Conservation (phyloP, 2,888 invertebrate genomes). For the Agrotis segetum region DNA sequence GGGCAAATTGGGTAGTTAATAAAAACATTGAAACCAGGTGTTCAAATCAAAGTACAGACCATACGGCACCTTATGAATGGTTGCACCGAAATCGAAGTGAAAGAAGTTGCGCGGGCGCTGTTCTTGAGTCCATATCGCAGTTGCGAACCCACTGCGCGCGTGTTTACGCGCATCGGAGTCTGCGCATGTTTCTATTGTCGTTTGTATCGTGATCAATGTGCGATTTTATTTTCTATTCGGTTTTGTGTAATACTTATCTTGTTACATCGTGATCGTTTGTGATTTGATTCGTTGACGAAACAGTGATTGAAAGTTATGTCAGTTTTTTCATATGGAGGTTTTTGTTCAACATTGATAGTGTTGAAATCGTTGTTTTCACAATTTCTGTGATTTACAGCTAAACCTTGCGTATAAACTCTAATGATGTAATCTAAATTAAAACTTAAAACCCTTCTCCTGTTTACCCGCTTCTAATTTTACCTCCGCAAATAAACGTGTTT, state of each 20-base stretch:
- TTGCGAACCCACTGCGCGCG: slow-evolving; percentile 81
- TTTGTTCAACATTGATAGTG: slow-evolving; percentile 9
- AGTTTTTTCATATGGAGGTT: slow-evolving; percentile 18
- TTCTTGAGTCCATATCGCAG: slow-evolving; percentile 69
- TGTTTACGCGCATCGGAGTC: slow-evolving; percentile 79
- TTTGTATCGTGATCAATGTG: slow-evolving; percentile 61
- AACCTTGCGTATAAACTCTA: slow-evolving; percentile 34
- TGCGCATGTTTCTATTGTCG: slow-evolving; percentile 58
- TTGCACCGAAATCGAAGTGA: slow-evolving; percentile 79
- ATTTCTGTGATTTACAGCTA: slow-evolving; percentile 15
- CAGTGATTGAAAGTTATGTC: slow-evolving; percentile 44
- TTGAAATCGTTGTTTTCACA: neutral
- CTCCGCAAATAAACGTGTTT: slow-evolving; percentile 8
- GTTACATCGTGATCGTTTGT: slow-evolving; percentile 38
- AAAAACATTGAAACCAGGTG: slow-evolving; percentile 36
- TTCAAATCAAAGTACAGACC: slow-evolving; percentile 33
- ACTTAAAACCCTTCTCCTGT: neutral
- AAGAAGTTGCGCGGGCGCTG: slow-evolving; percentile 80
- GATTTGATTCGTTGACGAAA: slow-evolving; percentile 30
- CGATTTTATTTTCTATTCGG: slow-evolving; percentile 50
- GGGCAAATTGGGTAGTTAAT: neutral
- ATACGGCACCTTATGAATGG: slow-evolving; percentile 63
- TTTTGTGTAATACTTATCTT: slow-evolving; percentile 49
- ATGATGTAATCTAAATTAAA: slow-evolving; percentile 16
- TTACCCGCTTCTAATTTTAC: neutral